Evolutionary conservation across 1,140 invertebrate species (phyloP), one percentile per base, ranked within the genome.

Genomic region (Habropoda laboriosa): DNA sequence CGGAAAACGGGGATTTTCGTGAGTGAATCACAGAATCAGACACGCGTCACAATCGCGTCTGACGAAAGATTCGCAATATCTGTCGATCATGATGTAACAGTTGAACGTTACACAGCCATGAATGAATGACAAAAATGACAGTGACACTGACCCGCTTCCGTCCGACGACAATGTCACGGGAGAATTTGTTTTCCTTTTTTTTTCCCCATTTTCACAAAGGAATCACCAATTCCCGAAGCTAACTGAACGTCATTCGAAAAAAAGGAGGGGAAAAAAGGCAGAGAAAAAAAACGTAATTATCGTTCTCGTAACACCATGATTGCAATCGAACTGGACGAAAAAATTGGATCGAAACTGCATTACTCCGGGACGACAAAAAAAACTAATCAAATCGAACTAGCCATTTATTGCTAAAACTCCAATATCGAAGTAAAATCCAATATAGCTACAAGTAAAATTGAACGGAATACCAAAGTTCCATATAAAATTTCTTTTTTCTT

Each of bases 371-470:
- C 30, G 45, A 58, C 13, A 47, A 49, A 35, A 67, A 30, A 68
- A 49, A 68, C 64, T 49, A 68, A 68, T 68, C 45, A 68, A 68
- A 68, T 68, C 64, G 64, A 68, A 51, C 64, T 51, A 68, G 64
- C 64, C 64, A 51, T 68, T 68, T 68, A 49, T 68, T 68, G 51
- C 45, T 49, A 49, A 68, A 68, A 51, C 64, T 68, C 64, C 64
- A 68, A 68, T 68, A 68, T 68, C 47, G 45, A 45, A 21, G 24
- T 68, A 68, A 35, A 51, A 68, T 68, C 64, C 64, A 68, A 68
- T 68, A 68, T 68, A 49, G 47, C 30, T 45, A 27, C 30, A 66
- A 66, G 63, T 66, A 66, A 68, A 68, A 68, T 68, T 45, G 64
- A 51, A 38, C 64, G 42, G 51, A 68, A 68, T 32, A 68, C 45